These are phyloP conservation scores for Bombus picipes DNA, from an alignment of 1,140 invertebrate species.

Conservation along the genomic window DNA sequence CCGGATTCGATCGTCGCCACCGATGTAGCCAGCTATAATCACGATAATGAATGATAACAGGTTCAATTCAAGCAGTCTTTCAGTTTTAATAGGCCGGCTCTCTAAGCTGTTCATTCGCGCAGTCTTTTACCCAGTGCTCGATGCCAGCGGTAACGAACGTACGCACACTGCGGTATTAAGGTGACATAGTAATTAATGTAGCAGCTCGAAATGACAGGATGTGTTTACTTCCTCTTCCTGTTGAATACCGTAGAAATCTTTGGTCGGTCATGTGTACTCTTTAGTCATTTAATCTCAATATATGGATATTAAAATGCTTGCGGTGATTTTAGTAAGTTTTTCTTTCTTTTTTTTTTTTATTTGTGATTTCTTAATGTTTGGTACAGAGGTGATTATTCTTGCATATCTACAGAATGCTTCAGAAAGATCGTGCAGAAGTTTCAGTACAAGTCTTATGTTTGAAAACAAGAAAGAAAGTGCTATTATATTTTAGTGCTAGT, in stretches of 20 bases:
- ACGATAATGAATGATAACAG: slow-evolving; percentile 66
- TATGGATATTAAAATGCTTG: too few relatives aligned
- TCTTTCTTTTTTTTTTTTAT: background rate
- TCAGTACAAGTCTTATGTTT: too few relatives aligned
- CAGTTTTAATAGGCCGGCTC: slow-evolving; percentile 49
- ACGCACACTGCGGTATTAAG: slow-evolving; percentile 32
- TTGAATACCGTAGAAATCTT: background rate
- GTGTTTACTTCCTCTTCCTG: slow-evolving; percentile 39
- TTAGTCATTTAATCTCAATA: background rate
- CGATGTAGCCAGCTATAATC: slow-evolving; percentile 37
- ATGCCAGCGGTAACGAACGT: background rate
- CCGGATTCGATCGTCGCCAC: slow-evolving; percentile 43
- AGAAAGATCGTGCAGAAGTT: too few relatives aligned
- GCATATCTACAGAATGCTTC: background rate
- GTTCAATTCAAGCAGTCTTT: slow-evolving; percentile 48
- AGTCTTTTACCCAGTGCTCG: background rate
- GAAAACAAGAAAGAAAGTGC: too few relatives aligned
- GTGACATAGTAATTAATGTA: slow-evolving; percentile 51
- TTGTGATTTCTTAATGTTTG: background rate
- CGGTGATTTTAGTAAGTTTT: background rate
- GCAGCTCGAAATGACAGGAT: slow-evolving; percentile 52
- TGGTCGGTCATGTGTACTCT: background rate
- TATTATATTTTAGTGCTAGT: too few relatives aligned
- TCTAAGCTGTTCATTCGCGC: background rate
- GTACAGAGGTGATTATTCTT: background rate